phyloP scores from a whole-genome alignment of 2,113 vertebrate species.

The Pangasianodon hypophthalmus region DNA sequence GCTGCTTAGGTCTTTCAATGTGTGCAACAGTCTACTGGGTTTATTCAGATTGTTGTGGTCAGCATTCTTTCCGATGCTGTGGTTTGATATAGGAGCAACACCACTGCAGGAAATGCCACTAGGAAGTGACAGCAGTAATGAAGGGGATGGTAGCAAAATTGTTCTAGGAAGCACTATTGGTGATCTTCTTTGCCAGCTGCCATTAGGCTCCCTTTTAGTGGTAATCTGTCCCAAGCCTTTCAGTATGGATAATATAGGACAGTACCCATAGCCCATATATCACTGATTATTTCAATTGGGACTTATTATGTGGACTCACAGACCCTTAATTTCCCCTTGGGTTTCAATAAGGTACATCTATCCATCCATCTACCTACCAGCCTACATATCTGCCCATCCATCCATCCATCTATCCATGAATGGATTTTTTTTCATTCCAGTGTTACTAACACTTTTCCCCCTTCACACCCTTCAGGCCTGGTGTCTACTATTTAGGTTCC shows the following conservation, averaged over 20 bases:
- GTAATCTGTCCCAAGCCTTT: not conserved
- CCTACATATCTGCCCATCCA: not conserved
- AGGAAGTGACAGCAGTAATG: not conserved
- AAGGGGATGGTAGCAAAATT: not conserved
- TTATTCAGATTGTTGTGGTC: not conserved
- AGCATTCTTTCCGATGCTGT: not conserved
- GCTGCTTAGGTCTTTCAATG: not conserved
- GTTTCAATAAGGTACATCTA: not conserved
- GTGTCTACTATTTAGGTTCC: slow-evolving; percentile 2
- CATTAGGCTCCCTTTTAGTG: not conserved
- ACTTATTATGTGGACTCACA: too few species aligned
- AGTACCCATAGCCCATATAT: not conserved
- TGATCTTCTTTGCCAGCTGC: not conserved
- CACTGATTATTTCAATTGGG: not conserved
- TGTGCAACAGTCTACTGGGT: not conserved
- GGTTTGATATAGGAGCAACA: not conserved
- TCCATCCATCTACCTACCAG: not conserved
- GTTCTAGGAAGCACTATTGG: not conserved
- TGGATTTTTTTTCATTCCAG: not conserved
- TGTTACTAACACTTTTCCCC: not conserved
- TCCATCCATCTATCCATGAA: not conserved
- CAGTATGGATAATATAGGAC: not conserved
- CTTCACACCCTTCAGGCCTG: not conserved
- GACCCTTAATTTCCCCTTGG: too few species aligned
- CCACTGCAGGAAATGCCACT: not conserved